Percentiles rank a stretch among this genome's conserved stretches.
phyloP scores from a whole-genome alignment of 2,113 vertebrate species.

The Dolichallabes microphthalmus region DNA sequence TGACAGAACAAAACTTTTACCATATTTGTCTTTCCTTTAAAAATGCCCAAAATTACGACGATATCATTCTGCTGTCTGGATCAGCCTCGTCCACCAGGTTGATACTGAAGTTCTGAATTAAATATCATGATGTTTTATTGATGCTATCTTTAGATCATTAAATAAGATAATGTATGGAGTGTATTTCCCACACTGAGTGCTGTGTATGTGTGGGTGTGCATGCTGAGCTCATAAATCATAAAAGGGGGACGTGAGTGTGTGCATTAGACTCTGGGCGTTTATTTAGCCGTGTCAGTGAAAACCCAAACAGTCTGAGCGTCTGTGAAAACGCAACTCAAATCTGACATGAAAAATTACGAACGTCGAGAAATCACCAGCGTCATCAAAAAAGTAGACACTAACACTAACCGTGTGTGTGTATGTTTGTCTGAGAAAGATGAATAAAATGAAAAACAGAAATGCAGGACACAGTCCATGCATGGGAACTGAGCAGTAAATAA shows the following conservation, averaged over 20 bases:
- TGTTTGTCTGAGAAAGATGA: conserved; percentile 24
- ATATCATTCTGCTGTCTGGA: not conserved
- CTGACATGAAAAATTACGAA: conserved; percentile 36
- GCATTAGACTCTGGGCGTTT: conserved; percentile 34
- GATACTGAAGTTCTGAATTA: not conserved
- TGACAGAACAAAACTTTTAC: no score
- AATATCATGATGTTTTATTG: not conserved
- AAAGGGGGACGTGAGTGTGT: conserved; percentile 21
- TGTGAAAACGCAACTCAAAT: conserved; percentile 24
- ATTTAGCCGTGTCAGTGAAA: conserved; percentile 44
- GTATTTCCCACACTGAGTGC: conserved; percentile 32
- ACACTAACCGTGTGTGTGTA: not conserved
- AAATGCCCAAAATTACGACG: not conserved
- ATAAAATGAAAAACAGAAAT: not conserved
- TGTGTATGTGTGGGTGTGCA: conserved; percentile 38
- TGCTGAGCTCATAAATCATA: conserved; percentile 43
- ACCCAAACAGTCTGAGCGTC: conserved; percentile 46
- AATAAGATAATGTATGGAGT: not conserved
- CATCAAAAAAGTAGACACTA: not conserved
- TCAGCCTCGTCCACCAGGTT: not conserved
- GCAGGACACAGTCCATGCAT: conserved; percentile 38
- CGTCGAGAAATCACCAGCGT: conserved; percentile 22
- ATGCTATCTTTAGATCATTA: not conserved
- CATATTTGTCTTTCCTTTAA: not conserved
- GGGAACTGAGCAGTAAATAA: not conserved